Evolutionary conservation across 2,888 invertebrate species (phyloP), one percentile per base, ranked within the genome.

Genomic region (Eueremaeus valkanovi): DNA sequence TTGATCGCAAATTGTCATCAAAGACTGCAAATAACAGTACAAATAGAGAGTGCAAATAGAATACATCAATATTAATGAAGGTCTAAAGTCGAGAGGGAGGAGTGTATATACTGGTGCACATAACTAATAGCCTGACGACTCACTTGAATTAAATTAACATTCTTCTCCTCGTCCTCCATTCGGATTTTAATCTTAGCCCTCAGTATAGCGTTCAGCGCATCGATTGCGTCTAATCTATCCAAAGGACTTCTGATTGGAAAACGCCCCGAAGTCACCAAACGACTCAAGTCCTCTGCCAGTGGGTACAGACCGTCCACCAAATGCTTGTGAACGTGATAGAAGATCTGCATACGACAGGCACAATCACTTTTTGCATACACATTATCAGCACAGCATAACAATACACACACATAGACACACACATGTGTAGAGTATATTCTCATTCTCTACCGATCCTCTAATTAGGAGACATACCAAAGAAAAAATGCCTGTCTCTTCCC

Each of bases 141-240:
- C 77, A 80, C 80, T 74, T 79, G 78, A 36, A 80, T 76, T 66
- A 79, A 79, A 66, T 77, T 76, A 40, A 76, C 73, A 68, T 80
- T 79, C n/a, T 75, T 74, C 16, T 78, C 77, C 18, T 76, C 76
- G 36, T 77, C 77, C 66, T 78, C 78, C 76, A 80, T 75, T 49
- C 79, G 78, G 21, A 80, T 73, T 31, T 77, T 77, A 73, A 80
- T 73, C 24, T 79, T 77, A n/a, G 78, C 68, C 45, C 77, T 58
- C 3, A 80, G 77, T 49, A 80, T 78, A 45, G 79, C 78, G 49
- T 79, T 79, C 6, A 80, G 73, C 16, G 78, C 75, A 73, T 80
- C 79, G 36, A 80, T 75, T 8, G 79, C 78, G 72, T 80, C 80
- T 16, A 80, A 73, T 55, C 79, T 78, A 40, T 80, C 80, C 77